A percentile compares a stretch with the other conserved stretches of the same genome.
Evolutionary conservation across 2,797 vertebrate species (phyloP).

Genomic region (Acrossocheilus fasciatus): DNA sequence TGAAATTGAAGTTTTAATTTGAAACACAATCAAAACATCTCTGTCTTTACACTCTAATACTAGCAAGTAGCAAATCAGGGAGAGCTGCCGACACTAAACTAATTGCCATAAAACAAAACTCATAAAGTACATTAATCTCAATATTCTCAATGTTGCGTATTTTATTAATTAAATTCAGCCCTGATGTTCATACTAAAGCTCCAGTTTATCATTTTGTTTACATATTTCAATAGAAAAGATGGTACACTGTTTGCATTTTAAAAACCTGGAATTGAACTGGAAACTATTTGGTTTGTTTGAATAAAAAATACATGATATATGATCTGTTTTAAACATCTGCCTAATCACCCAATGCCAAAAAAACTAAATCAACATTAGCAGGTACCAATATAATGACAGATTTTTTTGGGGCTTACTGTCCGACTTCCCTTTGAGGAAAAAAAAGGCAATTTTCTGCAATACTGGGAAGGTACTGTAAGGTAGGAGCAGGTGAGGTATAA

Average conservation of each 20-base stretch:
- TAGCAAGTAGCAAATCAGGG: neutral
- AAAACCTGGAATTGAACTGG: neutral
- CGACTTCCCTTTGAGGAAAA: neutral
- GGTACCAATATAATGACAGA: neutral
- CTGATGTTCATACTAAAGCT: neutral
- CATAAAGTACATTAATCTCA: neutral
- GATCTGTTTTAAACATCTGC: neutral
- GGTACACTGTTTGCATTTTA: neutral
- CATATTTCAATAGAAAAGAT: neutral
- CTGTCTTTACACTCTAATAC: neutral
- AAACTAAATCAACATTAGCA: neutral
- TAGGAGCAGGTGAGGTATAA: slow-evolving; percentile 17
- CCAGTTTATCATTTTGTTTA: neutral
- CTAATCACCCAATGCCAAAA: neutral
- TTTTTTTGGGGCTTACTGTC: neutral
- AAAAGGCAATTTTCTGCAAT: neutral
- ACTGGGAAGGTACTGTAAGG: slow-evolving; percentile 4
- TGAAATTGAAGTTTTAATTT: neutral
- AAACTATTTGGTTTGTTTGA: neutral
- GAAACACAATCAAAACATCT: neutral
- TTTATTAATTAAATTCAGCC: neutral
- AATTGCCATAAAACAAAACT: neutral
- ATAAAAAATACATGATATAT: neutral
- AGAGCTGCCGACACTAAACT: neutral
- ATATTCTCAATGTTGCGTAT: neutral